phyloP scores from a whole-genome alignment of 2,797 vertebrate genomes.

The Pangasius mekongensis region DNA sequence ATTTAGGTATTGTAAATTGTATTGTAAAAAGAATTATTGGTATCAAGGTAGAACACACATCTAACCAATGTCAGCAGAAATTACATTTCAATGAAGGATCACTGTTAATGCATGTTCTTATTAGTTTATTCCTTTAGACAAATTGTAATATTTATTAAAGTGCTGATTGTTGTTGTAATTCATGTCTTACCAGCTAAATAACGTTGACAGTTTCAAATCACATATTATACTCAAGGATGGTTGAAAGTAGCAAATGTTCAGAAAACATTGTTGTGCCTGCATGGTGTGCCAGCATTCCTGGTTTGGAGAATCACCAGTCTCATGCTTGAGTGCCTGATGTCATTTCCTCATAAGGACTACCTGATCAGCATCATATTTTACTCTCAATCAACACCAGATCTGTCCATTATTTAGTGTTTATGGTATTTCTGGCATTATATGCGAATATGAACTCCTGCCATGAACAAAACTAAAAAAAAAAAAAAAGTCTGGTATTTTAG shows the following conservation, averaged over 20 bases:
- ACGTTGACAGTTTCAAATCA: not conserved
- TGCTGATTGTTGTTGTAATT: not conserved
- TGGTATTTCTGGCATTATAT: not conserved
- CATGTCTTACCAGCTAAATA: not conserved
- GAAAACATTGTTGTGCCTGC: not conserved
- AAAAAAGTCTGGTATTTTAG: not conserved
- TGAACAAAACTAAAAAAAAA: not conserved
- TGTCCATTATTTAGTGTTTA: slow-evolving; percentile 54
- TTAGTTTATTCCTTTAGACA: not conserved
- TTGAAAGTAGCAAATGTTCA: not conserved
- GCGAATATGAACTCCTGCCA: not conserved
- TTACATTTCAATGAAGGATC: not conserved
- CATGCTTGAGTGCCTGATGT: not conserved
- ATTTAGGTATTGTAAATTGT: too few species aligned
- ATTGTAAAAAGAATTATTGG: not conserved
- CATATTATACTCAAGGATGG: not conserved
- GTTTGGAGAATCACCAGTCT: not conserved
- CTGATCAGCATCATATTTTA: not conserved
- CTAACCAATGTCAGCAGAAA: not conserved
- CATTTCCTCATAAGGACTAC: not conserved
- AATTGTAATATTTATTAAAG: not conserved
- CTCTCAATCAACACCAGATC: slow-evolving; percentile 12
- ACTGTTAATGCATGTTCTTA: not conserved
- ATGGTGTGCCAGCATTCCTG: not conserved
- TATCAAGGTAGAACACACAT: not conserved